These are phyloP conservation scores for Macrotus californicus DNA, from an alignment of 2,113 vertebrate species.

Conservation along the genomic window DNA sequence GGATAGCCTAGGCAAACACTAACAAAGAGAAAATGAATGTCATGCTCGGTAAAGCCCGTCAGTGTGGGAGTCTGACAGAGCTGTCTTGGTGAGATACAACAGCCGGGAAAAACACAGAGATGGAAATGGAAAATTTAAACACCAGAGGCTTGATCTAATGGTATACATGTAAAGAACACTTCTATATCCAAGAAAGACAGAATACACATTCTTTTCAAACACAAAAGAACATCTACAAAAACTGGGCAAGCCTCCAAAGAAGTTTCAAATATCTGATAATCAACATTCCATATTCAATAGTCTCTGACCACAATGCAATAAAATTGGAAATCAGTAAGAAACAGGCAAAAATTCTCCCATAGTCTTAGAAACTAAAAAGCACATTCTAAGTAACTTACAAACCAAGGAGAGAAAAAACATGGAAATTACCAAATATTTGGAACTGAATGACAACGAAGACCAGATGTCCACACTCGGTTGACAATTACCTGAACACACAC, in stretches of 20 bases:
- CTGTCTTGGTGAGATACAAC: background rate
- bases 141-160: background rate
- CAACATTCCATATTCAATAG: background rate
- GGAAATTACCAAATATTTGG: conserved; percentile 26
- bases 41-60: background rate
- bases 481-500: background rate
- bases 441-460: background rate
- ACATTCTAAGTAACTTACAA: background rate
- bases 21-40: background rate
- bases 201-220: background rate
- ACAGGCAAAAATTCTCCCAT: background rate
- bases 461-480: background rate
- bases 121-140: background rate
- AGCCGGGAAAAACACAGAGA: background rate
- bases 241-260: background rate
- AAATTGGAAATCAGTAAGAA: background rate
- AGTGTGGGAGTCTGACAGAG: background rate
- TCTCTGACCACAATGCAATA: background rate
- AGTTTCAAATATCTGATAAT: background rate
- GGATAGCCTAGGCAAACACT: background rate
- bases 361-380: background rate
- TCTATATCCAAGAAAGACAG: background rate
- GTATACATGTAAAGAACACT: background rate
- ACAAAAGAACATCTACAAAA: conserved; percentile 6
- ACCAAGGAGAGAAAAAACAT: conserved; percentile 11